Percentiles rank a stretch among this genome's conserved stretches.
Conservation (phyloP, 2,888 invertebrate species). For the Bellardia pandia region DNA sequence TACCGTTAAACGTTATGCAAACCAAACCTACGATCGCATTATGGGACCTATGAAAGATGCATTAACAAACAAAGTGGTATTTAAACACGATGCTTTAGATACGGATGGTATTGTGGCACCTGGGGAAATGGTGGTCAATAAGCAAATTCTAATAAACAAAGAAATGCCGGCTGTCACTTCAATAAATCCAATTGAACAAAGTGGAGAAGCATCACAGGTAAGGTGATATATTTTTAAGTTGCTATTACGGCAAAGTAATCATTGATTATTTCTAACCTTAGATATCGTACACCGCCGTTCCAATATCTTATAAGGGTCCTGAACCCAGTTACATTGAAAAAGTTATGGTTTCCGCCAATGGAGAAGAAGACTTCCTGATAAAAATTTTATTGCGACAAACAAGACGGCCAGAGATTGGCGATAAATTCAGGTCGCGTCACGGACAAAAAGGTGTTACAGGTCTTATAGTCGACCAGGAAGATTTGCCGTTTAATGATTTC, state of each 20-base stretch:
- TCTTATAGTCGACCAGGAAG: too few relatives aligned
- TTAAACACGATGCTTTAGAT: slow-evolving; percentile 94
- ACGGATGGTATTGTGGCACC: too few relatives aligned
- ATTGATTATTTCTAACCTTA: slow-evolving; percentile 78
- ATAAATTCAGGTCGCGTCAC: too few relatives aligned
- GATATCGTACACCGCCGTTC: slow-evolving; percentile 89
- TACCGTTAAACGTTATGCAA: slow-evolving; percentile 95
- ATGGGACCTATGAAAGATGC: slow-evolving; percentile 95
- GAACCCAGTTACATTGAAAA: slow-evolving; percentile 96
- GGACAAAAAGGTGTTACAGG: too few relatives aligned
- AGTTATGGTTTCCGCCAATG: slow-evolving; percentile 97
- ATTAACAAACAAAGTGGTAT: slow-evolving; percentile 92
- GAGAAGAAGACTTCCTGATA: slow-evolving; percentile 96
- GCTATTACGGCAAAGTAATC: not conserved
- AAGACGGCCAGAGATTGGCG: too few relatives aligned
- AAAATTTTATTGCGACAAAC: slow-evolving; percentile 97
- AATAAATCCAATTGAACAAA: slow-evolving; percentile 85
- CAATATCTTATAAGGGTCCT: slow-evolving; percentile 91
- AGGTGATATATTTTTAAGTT: slow-evolving; percentile 2
- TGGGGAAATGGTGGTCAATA: slow-evolving; percentile 92
- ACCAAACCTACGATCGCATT: slow-evolving; percentile 96
- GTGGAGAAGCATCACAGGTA: slow-evolving; percentile 85
- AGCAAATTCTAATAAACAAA: slow-evolving; percentile 96
- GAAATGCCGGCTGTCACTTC: slow-evolving; percentile 92
- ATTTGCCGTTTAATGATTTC: too few relatives aligned